Evolutionary conservation across 2,797 vertebrate genomes (phyloP).

Genomic region (Gobio occitaniae): DNA sequence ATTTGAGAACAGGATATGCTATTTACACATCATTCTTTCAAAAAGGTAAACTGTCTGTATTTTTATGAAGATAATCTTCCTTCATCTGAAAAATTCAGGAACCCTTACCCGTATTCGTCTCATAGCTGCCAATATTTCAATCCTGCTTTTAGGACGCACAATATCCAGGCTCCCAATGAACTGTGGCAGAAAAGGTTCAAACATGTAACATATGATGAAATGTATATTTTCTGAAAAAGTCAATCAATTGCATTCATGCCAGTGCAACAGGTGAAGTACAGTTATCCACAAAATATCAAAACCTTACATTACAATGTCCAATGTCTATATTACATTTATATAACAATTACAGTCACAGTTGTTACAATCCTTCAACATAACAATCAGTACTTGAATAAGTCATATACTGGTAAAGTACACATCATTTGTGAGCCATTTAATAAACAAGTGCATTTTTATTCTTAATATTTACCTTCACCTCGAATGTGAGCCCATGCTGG

Average conservation of each 20-base stretch:
- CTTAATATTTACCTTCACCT: constrained; percentile 89
- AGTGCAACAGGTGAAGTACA: constrained; percentile 28
- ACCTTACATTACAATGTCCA: not conserved
- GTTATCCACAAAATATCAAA: not conserved
- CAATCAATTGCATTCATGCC: not conserved
- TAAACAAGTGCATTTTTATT: not conserved
- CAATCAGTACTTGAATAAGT: not conserved
- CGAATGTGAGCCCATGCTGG: constrained; percentile 93
- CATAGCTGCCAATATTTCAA: constrained; percentile 98
- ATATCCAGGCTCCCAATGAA: constrained; percentile 98
- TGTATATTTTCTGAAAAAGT: not conserved
- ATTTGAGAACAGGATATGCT: not conserved
- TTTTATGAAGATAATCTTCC: not conserved
- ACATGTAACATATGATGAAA: constrained; percentile 13
- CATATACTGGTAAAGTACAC: too few relatives aligned
- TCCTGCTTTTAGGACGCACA: constrained; percentile 91
- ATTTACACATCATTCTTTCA: not conserved
- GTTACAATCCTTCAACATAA: not conserved
- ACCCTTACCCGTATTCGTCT: constrained; percentile 92
- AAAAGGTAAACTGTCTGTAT: not conserved
- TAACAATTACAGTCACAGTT: not conserved
- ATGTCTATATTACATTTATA: not conserved
- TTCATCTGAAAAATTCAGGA: not conserved
- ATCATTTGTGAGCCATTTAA: not conserved
- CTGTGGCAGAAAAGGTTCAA: constrained; percentile 72